Base-by-base conservation (phyloP, 2,888 invertebrate species). In the Hirtodrosophila trivittata region DNA sequence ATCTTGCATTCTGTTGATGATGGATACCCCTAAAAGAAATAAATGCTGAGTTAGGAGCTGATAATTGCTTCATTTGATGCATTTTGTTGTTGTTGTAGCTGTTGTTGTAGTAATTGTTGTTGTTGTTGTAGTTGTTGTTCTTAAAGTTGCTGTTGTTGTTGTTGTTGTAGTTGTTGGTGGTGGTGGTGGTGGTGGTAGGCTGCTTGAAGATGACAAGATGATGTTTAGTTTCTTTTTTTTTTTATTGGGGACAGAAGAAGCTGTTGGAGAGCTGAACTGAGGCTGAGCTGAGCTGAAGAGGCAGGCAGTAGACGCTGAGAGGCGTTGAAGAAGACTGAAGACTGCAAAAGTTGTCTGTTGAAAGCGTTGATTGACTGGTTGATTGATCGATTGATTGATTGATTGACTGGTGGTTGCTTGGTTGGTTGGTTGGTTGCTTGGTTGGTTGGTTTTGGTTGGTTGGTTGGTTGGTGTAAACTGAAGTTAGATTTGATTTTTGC, bases 401-500 rank as follows among this genome's bases (percentile, higher is more conserved):
- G 70, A 56, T 55, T 74, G 65, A 18, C 56, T 66, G 64, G 10
- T 59, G 59, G 16, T 33, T 56, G 71, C 2, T 45, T 69, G 67
- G 18, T 56, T 73, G 67, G 41, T 50, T 49, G 55, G 9, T 28
- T 49, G 54, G 13, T 58, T 68, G 63, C 12, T 46, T 62, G 60
- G 16, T 50, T 74, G 69, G 14, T 42, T 63, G 64, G 6, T 55
- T 57, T 42, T 63, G 64, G 6, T 55, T 57, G 69, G 33, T 38
- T 63, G 68, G 8, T 32, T 73, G 67, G 6, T 68, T 63, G 54
- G 28, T 49, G 55, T 72, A 55, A 49, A 42, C 69, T 80, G 68
- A 57, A 72, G 76, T 80, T 59, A 62, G 49, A 67, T 50, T 70
- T 74, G 37, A 56, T 10, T 65, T 75, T 65, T 75, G 75, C 67